Conservation (phyloP, 2,113 vertebrate genomes). For the Tachysurus fulvidraco region DNA sequence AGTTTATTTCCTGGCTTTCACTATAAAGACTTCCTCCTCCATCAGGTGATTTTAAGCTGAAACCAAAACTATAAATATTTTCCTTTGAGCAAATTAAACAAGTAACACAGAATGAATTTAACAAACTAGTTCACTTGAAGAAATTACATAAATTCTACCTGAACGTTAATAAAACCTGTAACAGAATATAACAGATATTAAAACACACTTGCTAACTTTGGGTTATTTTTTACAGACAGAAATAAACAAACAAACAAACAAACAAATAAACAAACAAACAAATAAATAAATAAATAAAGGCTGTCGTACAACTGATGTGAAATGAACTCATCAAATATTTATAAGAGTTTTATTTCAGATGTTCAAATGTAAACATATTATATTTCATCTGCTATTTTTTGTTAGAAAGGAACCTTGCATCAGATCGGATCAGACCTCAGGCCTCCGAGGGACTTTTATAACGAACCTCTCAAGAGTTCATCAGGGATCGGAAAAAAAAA, state of each 20-base stretch:
- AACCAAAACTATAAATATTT: neutral
- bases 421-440: neutral
- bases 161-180: neutral
- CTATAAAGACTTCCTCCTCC: neutral
- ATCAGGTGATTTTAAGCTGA: neutral
- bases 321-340: neutral
- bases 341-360: neutral
- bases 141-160: neutral
- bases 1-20: neutral
- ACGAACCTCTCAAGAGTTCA: neutral
- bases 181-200: neutral
- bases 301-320: neutral
- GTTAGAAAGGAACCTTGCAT: neutral
- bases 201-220: neutral
- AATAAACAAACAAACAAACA: no score
- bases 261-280: no score
- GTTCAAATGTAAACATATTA: neutral
- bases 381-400: neutral
- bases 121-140: neutral
- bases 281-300: neutral
- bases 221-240: neutral
- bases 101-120: neutral
- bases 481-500: no score
- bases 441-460: neutral
- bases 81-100: neutral